Evolutionary conservation across 1,140 invertebrate genomes (phyloP).

Genomic region (Drosophila sproati): DNA sequence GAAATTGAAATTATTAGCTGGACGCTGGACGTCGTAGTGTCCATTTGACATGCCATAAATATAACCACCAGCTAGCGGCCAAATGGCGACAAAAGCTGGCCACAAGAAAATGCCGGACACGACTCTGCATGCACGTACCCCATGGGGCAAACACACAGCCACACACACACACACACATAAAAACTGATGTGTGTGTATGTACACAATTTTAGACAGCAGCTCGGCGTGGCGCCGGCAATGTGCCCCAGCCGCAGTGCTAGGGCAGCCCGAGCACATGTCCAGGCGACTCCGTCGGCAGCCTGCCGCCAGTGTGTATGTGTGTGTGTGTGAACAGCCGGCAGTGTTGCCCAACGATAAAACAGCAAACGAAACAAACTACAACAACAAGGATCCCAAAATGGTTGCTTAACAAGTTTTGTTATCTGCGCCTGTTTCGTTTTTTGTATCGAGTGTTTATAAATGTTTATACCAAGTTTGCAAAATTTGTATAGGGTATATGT

Average conservation of each 20-base stretch:
- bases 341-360: slow-evolving; percentile 53
- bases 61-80: slow-evolving; percentile 46
- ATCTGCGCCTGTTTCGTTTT: slow-evolving; percentile 61
- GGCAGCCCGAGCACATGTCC: slow-evolving; percentile 29
- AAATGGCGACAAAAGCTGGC: slow-evolving; percentile 54
- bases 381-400: slow-evolving; percentile 61
- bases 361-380: slow-evolving; percentile 46
- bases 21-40: slow-evolving; percentile 15
- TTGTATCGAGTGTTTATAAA: slow-evolving; percentile 79
- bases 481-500: slow-evolving; percentile 11
- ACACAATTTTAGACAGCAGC: slow-evolving; percentile 53
- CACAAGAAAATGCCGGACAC: slow-evolving; percentile 51
- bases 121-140: slow-evolving; percentile 57
- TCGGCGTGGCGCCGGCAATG: slow-evolving; percentile 53
- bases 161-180: slow-evolving; percentile 10
- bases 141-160: slow-evolving; percentile 32
- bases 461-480: slow-evolving; percentile 37
- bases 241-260: slow-evolving; percentile 14
- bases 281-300: slow-evolving; percentile 36
- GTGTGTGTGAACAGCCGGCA: slow-evolving; percentile 28
- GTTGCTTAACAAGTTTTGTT: slow-evolving; percentile 79
- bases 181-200: slow-evolving; percentile 37
- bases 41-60: slow-evolving; percentile 67
- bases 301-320: slow-evolving; percentile 29
- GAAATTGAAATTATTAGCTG: slow-evolving; percentile 63